phyloP scores from a whole-genome alignment of 1,140 invertebrate genomes.

The Drosophila arizonae region DNA sequence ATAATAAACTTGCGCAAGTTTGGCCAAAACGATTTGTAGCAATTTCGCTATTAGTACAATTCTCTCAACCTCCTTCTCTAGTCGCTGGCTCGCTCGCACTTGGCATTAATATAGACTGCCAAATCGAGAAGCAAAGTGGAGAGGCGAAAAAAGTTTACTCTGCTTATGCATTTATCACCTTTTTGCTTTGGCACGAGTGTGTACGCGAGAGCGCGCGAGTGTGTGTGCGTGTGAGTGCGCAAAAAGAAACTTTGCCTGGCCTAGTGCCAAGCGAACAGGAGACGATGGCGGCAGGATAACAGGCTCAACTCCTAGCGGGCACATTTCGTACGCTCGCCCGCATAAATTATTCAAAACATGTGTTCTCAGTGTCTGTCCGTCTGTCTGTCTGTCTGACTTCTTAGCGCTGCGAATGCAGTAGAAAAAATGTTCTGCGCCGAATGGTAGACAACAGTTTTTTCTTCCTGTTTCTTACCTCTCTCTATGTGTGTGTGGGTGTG shows the following conservation, averaged over 20 bases:
- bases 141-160: slow-evolving; percentile 73
- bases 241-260: slow-evolving; percentile 74
- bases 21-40: slow-evolving; percentile 81
- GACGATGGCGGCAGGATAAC: slow-evolving; percentile 39
- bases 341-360: slow-evolving; percentile 82
- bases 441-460: slow-evolving; percentile 64
- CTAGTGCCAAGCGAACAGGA: slow-evolving; percentile 55
- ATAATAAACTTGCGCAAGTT: slow-evolving; percentile 75
- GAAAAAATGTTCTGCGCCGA: slow-evolving; percentile 51
- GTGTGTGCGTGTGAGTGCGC: background rate
- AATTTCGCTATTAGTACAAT: slow-evolving; percentile 76
- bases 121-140: slow-evolving; percentile 49
- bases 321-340: slow-evolving; percentile 74
- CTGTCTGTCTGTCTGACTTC: slow-evolving; percentile 64
- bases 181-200: slow-evolving; percentile 41
- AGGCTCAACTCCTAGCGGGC: slow-evolving; percentile 69
- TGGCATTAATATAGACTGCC: background rate
- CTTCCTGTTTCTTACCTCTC: slow-evolving; percentile 7
- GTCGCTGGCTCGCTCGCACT: background rate
- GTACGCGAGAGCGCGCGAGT: background rate
- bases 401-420: slow-evolving; percentile 54
- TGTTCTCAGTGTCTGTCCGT: slow-evolving; percentile 63
- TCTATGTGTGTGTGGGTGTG: slow-evolving; percentile 8
- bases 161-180: slow-evolving; percentile 81
- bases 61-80: slow-evolving; percentile 3